Conservation (phyloP, 2,888 invertebrate genomes). For the Sphaeridia pumilis region DNA sequence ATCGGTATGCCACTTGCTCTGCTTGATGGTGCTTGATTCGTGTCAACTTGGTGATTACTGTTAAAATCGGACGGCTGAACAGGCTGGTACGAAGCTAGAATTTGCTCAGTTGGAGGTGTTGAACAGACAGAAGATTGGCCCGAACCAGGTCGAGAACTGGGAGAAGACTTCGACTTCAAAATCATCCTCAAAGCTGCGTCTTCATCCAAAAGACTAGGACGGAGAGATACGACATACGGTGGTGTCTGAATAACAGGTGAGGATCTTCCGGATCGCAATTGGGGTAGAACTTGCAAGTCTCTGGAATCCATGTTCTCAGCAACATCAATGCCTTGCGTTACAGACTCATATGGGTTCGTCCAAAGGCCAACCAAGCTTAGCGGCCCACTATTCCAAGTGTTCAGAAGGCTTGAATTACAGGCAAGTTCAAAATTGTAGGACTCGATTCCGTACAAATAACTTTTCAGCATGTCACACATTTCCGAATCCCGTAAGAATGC, state of each 20-base stretch:
- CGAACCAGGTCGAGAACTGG: conserved; percentile 16
- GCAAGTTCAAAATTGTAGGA: conserved; percentile 56
- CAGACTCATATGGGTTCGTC: conserved; percentile 63
- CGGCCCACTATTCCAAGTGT: conserved; percentile 76
- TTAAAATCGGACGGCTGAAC: background rate
- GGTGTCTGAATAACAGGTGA: conserved; percentile 7
- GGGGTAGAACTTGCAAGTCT: conserved; percentile 33
- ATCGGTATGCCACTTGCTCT: no score
- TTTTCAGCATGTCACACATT: conserved; percentile 62
- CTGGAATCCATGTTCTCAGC: conserved; percentile 51
- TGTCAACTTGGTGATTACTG: background rate
- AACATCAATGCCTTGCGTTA: conserved; percentile 53
- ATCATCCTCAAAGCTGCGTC: conserved; percentile 62
- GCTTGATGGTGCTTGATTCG: no score
- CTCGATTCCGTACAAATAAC: conserved; percentile 64
- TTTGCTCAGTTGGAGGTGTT: conserved; percentile 12
- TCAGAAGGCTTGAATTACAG: conserved; percentile 72
- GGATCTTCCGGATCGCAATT: conserved; percentile 14
- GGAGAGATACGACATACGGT: background rate
- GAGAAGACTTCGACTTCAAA: conserved; percentile 39
- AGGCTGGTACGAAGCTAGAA: background rate
- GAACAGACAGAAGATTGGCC: conserved; percentile 17
- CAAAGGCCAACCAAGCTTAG: conserved; percentile 72
- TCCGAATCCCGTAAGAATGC: conserved; percentile 76
- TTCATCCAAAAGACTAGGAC: conserved; percentile 45